Percentiles rank a stretch among this genome's conserved stretches.
Conservation (phyloP, 2,888 invertebrate species). For the Pammene aurita region DNA sequence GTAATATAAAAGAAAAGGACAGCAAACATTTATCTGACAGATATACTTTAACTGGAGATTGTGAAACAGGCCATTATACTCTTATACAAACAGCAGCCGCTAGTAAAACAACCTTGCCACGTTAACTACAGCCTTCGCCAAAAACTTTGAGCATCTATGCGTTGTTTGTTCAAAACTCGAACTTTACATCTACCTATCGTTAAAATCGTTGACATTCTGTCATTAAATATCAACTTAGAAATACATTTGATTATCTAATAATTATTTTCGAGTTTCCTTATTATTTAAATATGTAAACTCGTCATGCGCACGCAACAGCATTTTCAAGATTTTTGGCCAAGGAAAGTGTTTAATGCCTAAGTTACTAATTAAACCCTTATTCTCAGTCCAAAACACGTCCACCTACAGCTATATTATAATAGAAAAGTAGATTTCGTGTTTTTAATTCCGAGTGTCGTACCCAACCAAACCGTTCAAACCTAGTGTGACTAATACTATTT, state of each 20-base stretch:
- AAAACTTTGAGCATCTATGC: slow-evolving; percentile 9
- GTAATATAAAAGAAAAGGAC: too few species aligned
- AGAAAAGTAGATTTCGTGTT: slow-evolving; percentile 1
- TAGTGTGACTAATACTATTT: slow-evolving; percentile 22
- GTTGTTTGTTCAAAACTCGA: not conserved
- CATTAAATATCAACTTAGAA: not conserved
- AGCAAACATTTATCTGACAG: too few species aligned
- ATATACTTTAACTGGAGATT: too few species aligned
- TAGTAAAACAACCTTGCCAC: slow-evolving; percentile 4
- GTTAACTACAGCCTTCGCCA: slow-evolving; percentile 1
- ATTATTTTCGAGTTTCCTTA: not conserved
- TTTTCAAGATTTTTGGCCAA: slow-evolving; percentile 9
- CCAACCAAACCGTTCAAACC: slow-evolving; percentile 34
- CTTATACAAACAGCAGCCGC: not conserved
- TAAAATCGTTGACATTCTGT: not conserved
- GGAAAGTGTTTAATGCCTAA: not conserved
- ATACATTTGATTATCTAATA: not conserved
- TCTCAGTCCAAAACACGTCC: slow-evolving; percentile 26
- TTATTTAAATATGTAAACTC: not conserved
- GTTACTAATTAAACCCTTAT: slow-evolving; percentile 14
- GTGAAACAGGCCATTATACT: too few species aligned
- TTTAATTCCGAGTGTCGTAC: slow-evolving; percentile 14
- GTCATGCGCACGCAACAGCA: not conserved
- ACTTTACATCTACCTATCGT: not conserved
- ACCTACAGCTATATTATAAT: slow-evolving; percentile 3